phyloP scores from a whole-genome alignment of 2,797 vertebrate species.

The Hipposideros larvatus region DNA sequence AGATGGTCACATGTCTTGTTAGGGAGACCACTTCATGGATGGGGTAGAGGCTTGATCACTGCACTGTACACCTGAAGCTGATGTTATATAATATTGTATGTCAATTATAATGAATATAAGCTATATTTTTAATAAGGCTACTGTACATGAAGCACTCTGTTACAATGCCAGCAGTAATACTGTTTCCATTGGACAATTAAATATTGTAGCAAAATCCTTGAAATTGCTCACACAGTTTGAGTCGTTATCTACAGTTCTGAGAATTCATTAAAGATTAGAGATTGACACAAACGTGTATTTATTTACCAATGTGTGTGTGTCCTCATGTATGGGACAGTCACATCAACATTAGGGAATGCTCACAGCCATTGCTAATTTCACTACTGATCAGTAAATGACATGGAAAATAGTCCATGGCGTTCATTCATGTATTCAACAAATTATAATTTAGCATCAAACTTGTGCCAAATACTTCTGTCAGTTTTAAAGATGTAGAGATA shows the following conservation, averaged over 20 bases:
- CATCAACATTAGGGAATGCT: neutral
- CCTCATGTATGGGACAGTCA: neutral
- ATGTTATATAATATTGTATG: no score
- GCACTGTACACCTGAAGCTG: no score
- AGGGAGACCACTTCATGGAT: no score
- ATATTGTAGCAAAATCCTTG: neutral
- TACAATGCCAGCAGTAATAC: neutral
- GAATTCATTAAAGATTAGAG: neutral
- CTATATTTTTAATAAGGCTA: neutral
- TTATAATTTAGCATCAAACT: neutral
- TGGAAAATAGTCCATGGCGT: neutral
- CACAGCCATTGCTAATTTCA: neutral
- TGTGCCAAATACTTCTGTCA: neutral
- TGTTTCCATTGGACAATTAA: neutral
- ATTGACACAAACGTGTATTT: neutral
- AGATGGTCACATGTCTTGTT: no score
- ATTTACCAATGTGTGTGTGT: neutral
- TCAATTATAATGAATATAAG: no score
- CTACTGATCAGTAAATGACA: neutral
- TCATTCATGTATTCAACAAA: neutral
- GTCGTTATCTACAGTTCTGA: neutral
- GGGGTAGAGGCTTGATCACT: no score
- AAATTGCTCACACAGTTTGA: neutral
- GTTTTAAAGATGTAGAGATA: neutral
- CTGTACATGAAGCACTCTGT: neutral